phyloP scores from a whole-genome alignment of 2,113 vertebrate genomes.

The Pelvicachromis taeniatus region DNA sequence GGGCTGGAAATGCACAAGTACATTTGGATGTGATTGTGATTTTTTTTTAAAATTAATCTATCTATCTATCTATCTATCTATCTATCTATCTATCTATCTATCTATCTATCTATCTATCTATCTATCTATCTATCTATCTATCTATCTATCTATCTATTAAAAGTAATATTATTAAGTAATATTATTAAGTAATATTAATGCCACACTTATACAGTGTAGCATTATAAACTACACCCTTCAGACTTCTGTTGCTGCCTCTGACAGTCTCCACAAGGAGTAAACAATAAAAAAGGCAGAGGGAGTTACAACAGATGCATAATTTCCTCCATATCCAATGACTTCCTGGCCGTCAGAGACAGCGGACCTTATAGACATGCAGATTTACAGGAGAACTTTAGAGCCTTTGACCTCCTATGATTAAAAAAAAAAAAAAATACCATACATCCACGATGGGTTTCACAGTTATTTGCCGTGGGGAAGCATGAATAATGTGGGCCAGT shows the following conservation, averaged over 20 bases:
- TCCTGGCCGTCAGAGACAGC: background rate
- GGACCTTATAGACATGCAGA: background rate
- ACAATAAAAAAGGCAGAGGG: background rate
- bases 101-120: background rate
- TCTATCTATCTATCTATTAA: background rate
- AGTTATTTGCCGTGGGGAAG: background rate
- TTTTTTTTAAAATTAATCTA: too few species aligned
- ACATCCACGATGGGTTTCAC: background rate
- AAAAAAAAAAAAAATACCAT: background rate
- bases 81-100: background rate
- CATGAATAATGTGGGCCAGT: constrained; percentile 25
- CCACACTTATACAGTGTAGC: background rate
- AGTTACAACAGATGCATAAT: background rate
- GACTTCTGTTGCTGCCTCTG: background rate
- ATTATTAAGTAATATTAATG: too few species aligned
- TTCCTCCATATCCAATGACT: background rate
- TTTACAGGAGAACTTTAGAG: constrained; percentile 14
- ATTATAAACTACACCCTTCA: background rate
- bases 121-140: background rate
- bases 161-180: background rate
- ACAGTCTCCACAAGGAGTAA: background rate
- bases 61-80: background rate
- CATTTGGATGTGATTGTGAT: background rate
- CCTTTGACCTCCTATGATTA: background rate
- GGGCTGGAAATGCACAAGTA: background rate